A percentile compares a stretch with the other conserved stretches of the same genome.
phyloP scores from a whole-genome alignment of 2,888 invertebrate species.

The Brachypalpus laphriformis region DNA sequence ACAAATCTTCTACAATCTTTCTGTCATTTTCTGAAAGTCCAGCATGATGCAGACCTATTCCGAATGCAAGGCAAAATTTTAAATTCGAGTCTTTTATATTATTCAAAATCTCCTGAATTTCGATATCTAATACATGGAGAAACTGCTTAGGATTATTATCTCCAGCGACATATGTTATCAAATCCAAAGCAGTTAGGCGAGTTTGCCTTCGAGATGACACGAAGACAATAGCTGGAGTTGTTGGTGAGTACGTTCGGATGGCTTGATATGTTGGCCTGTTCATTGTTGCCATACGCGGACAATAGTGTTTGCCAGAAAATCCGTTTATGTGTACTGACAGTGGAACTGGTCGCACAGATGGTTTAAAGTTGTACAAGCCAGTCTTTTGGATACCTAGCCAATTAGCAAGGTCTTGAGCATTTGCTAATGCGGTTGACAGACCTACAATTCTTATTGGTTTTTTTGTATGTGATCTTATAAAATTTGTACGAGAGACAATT shows the following conservation, averaged over 20 bases:
- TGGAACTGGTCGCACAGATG: slow-evolving; percentile 98
- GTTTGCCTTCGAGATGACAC: slow-evolving; percentile 99
- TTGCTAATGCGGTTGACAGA: slow-evolving; percentile 98
- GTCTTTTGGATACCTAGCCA: slow-evolving; percentile 96
- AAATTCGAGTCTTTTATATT: slow-evolving; percentile 93
- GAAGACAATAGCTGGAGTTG: slow-evolving; percentile 95
- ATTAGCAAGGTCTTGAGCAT: slow-evolving; percentile 97
- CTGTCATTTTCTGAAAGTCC: slow-evolving; percentile 97
- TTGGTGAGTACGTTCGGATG: slow-evolving; percentile 95
- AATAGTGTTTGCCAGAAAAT: slow-evolving; percentile 98
- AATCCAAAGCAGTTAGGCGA: slow-evolving; percentile 96
- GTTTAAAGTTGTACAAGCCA: slow-evolving; percentile 98
- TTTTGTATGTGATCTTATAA: slow-evolving; percentile 95
- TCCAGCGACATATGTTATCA: slow-evolving; percentile 94
- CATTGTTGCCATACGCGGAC: slow-evolving; percentile 99
- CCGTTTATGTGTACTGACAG: slow-evolving; percentile 95
- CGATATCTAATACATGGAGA: slow-evolving; percentile 92
- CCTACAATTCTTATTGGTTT: slow-evolving; percentile 94
- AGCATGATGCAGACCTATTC: slow-evolving; percentile 99
- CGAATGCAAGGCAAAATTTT: slow-evolving; percentile 96
- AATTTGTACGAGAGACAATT: slow-evolving; percentile 98
- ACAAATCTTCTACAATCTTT: slow-evolving; percentile 95
- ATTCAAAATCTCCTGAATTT: slow-evolving; percentile 91
- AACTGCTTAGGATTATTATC: slow-evolving; percentile 98
- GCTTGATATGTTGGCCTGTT: slow-evolving; percentile 99